Evolutionary conservation across 2,113 vertebrate species (phyloP), one percentile per base, ranked within the genome.

Genomic region (Arothron firmamentum): DNA sequence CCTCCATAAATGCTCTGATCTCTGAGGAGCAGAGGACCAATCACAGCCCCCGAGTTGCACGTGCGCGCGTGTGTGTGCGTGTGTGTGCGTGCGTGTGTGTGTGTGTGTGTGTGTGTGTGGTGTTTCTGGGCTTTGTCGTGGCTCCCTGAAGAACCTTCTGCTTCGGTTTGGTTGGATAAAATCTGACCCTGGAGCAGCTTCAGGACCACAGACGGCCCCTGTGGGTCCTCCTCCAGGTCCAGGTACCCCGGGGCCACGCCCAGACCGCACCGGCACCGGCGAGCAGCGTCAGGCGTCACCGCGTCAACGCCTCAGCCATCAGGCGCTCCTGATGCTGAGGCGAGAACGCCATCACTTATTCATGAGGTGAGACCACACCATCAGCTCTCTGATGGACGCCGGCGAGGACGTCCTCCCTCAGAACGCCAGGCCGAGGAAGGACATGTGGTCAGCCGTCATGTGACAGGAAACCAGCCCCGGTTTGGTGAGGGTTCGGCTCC

Each of bases 1-100:
- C 88, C 85, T 62, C 75, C 85, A 87, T 79, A 87, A 84, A 84
- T 56, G 83, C 75, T 70, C 65, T 65, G 72, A 69, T 75, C 81
- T 80, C 75, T 21, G 18, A 57, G 67, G 78, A 77, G 62, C 65
- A 58, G 72, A 68, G 60, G 82, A 89, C 76, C 79, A 88, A 86
- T 86, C 67, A 72, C 80, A 69, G 59, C 77, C 82, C 69, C 12
- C 11, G 64, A 79, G 75, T 54, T 74, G 58, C 75, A 64, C 58
- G 20, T 52, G 59, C 60, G 56, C 19, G 49, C 20, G 54, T 56
- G 59, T 45, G 43, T 45, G 43, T 45, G 43, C 16, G 43, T 45
- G 43, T 45, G 43, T 45, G 20, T 52, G 59, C 60, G 56, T 21
- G 49, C 20, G 54, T 56, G 59, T 45, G 43, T 45, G 43, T 45